phyloP scores from a whole-genome alignment of 2,797 vertebrate species.

The Philypnodon macrostomus region DNA sequence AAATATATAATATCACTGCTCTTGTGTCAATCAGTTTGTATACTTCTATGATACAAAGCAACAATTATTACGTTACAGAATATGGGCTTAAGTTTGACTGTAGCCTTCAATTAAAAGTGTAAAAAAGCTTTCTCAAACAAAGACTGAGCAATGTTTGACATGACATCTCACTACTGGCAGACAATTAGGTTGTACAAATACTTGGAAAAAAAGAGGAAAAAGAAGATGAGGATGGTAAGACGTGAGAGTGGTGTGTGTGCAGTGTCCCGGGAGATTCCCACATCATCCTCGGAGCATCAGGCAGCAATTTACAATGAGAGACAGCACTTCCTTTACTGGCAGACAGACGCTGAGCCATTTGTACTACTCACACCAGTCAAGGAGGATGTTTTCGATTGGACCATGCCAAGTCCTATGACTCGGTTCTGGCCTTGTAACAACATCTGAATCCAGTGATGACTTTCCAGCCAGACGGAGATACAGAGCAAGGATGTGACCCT shows the following conservation, averaged over 20 bases:
- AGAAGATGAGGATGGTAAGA: conserved; percentile 32
- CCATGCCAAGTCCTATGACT: conserved; percentile 51
- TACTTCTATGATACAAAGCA: conserved; percentile 16
- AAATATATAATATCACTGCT: conserved; percentile 24
- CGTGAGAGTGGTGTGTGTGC: conserved; percentile 36
- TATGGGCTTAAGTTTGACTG: too few relatives aligned
- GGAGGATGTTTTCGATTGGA: conserved; percentile 49
- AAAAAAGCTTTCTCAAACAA: conserved; percentile 22
- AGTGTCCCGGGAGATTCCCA: conserved; percentile 43
- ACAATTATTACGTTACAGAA: too few relatives aligned
- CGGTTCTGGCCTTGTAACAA: conserved; percentile 39
- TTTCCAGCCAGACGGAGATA: conserved; percentile 25
- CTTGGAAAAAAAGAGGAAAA: conserved; percentile 29
- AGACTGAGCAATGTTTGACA: conserved; percentile 23
- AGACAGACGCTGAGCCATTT: conserved; percentile 51
- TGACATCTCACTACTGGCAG: conserved; percentile 22
- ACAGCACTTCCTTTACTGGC: conserved; percentile 48
- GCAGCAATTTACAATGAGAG: conserved; percentile 65
- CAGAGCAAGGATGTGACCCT: conserved; percentile 11
- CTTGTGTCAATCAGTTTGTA: not conserved
- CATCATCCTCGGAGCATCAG: conserved; percentile 60
- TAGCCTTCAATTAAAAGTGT: too few relatives aligned
- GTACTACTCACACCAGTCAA: conserved; percentile 53
- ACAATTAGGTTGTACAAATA: conserved; percentile 40
- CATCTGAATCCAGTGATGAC: conserved; percentile 42